Evolutionary conservation across 2,888 invertebrate genomes (phyloP).

Genomic region (Lepeophtheirus nordmannii): DNA sequence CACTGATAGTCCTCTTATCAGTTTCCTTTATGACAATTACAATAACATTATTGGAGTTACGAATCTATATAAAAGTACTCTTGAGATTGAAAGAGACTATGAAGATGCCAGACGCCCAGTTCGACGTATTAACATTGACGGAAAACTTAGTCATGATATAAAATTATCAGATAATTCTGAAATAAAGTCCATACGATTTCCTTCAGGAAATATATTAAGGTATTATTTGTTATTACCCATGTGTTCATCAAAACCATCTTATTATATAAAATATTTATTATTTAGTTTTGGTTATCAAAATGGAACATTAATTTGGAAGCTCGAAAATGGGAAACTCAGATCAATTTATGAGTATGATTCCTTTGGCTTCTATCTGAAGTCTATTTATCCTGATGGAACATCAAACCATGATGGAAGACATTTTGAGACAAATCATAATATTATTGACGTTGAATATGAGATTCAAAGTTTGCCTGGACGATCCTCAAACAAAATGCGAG

Average conservation of each 20-base stretch:
- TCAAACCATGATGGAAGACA: neutral
- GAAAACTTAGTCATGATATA: neutral
- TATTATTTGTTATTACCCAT: too few species aligned
- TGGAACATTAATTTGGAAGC: neutral
- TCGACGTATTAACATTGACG: neutral
- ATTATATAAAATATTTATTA: neutral
- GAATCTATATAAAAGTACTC: neutral
- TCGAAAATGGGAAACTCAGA: neutral
- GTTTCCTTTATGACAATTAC: neutral
- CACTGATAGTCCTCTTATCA: constrained; percentile 6
- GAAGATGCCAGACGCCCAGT: neutral
- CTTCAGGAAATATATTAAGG: neutral
- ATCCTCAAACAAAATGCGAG: neutral
- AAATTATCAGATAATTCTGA: neutral
- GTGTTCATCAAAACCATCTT: too few species aligned
- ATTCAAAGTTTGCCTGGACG: neutral
- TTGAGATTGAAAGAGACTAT: constrained; percentile 6
- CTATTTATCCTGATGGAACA: neutral
- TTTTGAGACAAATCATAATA: too few species aligned
- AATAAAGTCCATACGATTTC: neutral
- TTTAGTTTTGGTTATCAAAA: constrained; percentile 1
- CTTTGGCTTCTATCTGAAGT: neutral
- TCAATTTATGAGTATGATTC: neutral
- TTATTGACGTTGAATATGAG: too few species aligned
- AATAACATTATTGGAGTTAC: neutral